Percentiles rank a stretch among this genome's conserved stretches.
These are phyloP conservation scores for Unio pictorum DNA, from an alignment of 2,888 invertebrate genomes.

Conservation along the genomic window DNA sequence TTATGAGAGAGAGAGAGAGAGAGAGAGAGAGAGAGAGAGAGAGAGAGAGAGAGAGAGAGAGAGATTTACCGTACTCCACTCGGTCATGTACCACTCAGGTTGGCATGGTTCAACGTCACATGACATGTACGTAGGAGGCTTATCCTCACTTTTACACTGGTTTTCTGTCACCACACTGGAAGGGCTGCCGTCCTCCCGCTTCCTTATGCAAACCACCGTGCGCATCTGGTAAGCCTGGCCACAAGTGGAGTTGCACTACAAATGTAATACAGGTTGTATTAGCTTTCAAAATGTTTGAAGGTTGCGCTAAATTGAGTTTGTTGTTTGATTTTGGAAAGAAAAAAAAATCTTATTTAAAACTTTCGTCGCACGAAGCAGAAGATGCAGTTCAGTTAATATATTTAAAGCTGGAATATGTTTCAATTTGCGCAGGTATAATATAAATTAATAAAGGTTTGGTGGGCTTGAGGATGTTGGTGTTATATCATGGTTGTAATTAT, in stretches of 20 bases:
- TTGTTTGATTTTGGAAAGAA: too few species aligned
- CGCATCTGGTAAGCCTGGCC: slow-evolving; percentile 47
- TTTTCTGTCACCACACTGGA: slow-evolving; percentile 35
- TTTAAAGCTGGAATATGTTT: too few species aligned
- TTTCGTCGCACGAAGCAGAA: too few species aligned
- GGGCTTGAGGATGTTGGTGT: too few species aligned
- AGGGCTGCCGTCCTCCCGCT: slow-evolving; percentile 19
- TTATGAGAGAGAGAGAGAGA: background rate
- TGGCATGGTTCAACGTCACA: slow-evolving; percentile 38
- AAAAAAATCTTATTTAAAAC: too few species aligned
- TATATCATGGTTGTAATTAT: too few species aligned
- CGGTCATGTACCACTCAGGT: slow-evolving; percentile 53
- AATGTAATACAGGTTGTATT: slow-evolving; percentile 1
- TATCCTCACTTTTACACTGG: slow-evolving; percentile 43
- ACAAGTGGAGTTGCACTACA: slow-evolving; percentile 57
- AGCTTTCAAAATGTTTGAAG: background rate
- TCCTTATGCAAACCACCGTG: slow-evolving; percentile 47
- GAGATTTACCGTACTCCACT: slow-evolving; percentile 50
- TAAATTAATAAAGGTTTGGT: too few species aligned
- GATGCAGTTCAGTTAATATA: too few species aligned
- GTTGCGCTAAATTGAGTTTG: too few species aligned
- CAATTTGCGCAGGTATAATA: too few species aligned
- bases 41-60: too few species aligned
- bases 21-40: too few species aligned
- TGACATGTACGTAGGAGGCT: slow-evolving; percentile 37